These are phyloP conservation scores for Cygnus buccinator DNA, from an alignment of 2,113 vertebrate species.

Conservation along the genomic window DNA sequence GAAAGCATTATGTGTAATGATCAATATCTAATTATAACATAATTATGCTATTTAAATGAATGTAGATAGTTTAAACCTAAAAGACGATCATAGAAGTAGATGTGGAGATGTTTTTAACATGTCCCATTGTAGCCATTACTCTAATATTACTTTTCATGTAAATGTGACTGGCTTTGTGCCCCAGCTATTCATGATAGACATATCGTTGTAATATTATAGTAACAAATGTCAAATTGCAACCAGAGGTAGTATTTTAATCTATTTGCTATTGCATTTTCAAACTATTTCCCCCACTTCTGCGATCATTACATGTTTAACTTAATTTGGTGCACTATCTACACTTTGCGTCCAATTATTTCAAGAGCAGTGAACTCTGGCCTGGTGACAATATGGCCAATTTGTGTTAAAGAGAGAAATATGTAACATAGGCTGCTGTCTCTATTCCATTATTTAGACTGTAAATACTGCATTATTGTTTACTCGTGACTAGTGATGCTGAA, in stretches of 20 bases:
- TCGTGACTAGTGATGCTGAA: background rate
- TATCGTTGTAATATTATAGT: background rate
- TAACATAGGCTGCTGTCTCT: background rate
- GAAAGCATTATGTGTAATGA: slow-evolving; percentile 17
- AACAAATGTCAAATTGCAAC: background rate
- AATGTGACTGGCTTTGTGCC: background rate
- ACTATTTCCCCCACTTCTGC: background rate
- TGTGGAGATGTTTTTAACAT: background rate
- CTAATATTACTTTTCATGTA: background rate
- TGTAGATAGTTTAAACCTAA: background rate
- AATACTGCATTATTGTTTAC: background rate
- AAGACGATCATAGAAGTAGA: background rate
- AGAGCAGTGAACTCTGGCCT: background rate
- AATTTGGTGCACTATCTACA: background rate
- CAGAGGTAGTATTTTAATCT: background rate
- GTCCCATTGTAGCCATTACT: background rate
- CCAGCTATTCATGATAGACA: background rate
- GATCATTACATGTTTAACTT: background rate
- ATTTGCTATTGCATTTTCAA: slow-evolving; percentile 14
- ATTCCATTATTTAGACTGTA: background rate
- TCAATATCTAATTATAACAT: slow-evolving; percentile 20
- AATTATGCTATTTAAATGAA: slow-evolving; percentile 13
- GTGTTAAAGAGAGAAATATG: background rate
- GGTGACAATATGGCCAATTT: background rate
- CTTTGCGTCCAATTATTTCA: slow-evolving; percentile 18